A percentile compares a stretch with the other conserved stretches of the same genome.
Evolutionary conservation across 2,797 vertebrate genomes (phyloP).

Genomic region (Zalophus californianus): DNA sequence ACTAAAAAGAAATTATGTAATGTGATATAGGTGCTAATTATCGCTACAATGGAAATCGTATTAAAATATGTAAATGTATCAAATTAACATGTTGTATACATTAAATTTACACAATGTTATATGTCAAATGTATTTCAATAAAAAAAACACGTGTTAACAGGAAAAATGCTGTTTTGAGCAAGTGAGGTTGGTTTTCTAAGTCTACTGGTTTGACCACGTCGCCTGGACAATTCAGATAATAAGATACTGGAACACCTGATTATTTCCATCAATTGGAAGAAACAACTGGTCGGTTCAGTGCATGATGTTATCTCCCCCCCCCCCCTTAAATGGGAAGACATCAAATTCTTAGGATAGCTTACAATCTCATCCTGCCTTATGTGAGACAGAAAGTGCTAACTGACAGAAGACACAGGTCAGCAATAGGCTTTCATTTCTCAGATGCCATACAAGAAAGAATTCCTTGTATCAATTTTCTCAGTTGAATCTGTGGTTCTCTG

Average conservation of each 20-base stretch:
- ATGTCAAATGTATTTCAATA: background rate
- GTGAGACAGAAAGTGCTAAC: background rate
- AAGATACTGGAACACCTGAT: background rate
- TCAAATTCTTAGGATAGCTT: constrained; percentile 58
- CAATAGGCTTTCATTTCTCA: constrained; percentile 28
- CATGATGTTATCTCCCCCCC: background rate
- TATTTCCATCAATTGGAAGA: constrained; percentile 60
- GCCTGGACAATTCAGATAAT: background rate
- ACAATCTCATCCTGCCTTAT: constrained; percentile 18
- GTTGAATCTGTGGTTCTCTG: background rate
- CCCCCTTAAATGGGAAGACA: background rate
- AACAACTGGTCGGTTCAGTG: constrained; percentile 48
- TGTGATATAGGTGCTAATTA: background rate
- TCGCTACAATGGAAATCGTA: background rate
- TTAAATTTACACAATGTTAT: background rate
- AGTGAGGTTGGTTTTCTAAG: background rate
- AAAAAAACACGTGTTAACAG: background rate
- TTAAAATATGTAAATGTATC: background rate
- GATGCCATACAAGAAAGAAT: background rate
- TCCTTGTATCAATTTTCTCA: constrained; percentile 11
- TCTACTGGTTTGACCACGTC: background rate
- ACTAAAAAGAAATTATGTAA: background rate
- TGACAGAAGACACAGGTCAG: background rate
- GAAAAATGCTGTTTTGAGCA: background rate
- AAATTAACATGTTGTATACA: background rate